Conservation (phyloP, 1,140 invertebrate genomes). For the Prorops nasuta region DNA sequence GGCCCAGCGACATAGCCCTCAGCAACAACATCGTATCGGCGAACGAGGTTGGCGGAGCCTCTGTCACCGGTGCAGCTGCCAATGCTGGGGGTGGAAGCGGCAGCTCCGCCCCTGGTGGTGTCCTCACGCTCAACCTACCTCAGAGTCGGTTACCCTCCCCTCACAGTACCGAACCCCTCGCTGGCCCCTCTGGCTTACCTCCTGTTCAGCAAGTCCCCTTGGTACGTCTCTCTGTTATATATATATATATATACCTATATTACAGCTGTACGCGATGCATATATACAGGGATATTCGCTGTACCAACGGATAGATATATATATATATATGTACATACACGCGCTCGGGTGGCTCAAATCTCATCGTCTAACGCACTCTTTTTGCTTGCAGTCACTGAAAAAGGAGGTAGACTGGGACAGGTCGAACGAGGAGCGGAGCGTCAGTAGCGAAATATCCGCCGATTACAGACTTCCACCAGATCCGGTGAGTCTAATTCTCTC, state of each 20-base stretch:
- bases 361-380: too few species aligned
- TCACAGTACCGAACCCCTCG: constrained; percentile 67
- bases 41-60: constrained; percentile 10
- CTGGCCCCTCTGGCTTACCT: constrained; percentile 73
- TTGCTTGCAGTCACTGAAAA: constrained; percentile 77
- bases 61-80: background rate
- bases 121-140: constrained; percentile 40
- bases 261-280: too few species aligned
- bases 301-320: too few species aligned
- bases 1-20: constrained; percentile 61
- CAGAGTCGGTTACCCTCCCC: constrained; percentile 62
- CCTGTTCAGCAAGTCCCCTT: constrained; percentile 84
- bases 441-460: constrained; percentile 71
- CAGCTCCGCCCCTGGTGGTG: constrained; percentile 24
- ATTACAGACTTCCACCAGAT: constrained; percentile 77
- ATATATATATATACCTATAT: too few species aligned
- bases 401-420: constrained; percentile 82
- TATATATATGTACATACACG: too few species aligned
- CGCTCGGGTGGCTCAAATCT: too few species aligned
- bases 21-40: constrained; percentile 49
- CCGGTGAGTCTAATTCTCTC: constrained; percentile 65
- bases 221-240: constrained; percentile 67
- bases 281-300: too few species aligned
- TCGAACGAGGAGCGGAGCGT: constrained; percentile 72
- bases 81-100: background rate